phyloP scores from a whole-genome alignment of 2,888 invertebrate genomes.

The Hemaris fuciformis region DNA sequence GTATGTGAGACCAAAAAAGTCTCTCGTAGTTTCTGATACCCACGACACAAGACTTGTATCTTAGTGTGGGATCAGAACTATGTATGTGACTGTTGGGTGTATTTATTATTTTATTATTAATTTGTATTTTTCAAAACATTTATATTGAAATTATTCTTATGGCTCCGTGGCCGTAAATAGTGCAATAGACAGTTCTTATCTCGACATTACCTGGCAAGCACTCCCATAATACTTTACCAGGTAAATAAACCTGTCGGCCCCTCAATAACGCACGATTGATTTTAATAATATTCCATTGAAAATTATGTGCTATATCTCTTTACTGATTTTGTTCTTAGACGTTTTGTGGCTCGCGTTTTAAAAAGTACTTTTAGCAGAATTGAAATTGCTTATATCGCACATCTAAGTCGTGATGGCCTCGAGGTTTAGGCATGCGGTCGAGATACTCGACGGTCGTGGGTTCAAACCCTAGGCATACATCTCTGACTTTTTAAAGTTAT shows the following conservation, averaged over 20 bases:
- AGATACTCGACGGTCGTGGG: no score
- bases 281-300: background rate
- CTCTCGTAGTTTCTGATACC: no score
- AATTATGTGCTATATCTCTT: background rate
- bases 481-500: no score
- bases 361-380: background rate
- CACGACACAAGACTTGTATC: no score
- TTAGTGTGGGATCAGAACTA: no score
- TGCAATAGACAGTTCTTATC: background rate
- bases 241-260: background rate
- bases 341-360: background rate
- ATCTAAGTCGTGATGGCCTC: no score
- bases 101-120: no score
- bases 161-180: background rate
- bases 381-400: background rate
- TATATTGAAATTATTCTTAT: background rate
- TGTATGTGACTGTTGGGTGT: no score
- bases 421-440: no score
- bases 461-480: no score
- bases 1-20: no score
- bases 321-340: background rate
- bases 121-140: no score
- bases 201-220: background rate
- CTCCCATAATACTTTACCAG: background rate
- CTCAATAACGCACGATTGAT: conserved; percentile 2